phyloP scores from a whole-genome alignment of 2,888 invertebrate species.

The Latheticus oryzae region DNA sequence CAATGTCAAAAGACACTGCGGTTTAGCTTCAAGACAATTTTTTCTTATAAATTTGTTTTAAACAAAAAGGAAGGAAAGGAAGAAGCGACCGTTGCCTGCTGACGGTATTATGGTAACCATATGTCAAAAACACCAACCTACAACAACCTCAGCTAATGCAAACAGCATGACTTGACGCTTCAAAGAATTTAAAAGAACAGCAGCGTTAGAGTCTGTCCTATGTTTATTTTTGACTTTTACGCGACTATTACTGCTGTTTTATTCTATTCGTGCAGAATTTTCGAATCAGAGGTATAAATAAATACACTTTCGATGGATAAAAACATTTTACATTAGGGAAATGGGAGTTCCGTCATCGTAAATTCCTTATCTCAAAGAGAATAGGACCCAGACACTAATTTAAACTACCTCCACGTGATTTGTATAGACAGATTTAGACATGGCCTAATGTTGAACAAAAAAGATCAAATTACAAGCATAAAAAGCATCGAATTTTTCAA shows the following conservation, averaged over 20 bases:
- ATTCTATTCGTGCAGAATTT: constrained; percentile 21
- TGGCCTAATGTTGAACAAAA: too few relatives aligned
- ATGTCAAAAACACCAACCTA: constrained; percentile 47
- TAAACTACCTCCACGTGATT: too few relatives aligned
- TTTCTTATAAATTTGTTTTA: too few relatives aligned
- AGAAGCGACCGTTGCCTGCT: constrained; percentile 47
- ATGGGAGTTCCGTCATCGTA: too few relatives aligned
- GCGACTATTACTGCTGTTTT: constrained; percentile 26
- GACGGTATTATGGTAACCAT: constrained; percentile 51
- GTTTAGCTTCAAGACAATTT: constrained; percentile 19
- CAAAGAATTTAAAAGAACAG: constrained; percentile 30
- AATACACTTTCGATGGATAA: background rate
- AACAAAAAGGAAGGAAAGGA: constrained; percentile 42
- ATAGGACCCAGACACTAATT: too few relatives aligned
- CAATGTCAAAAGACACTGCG: constrained; percentile 22
- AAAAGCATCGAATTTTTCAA: too few relatives aligned
- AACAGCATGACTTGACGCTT: constrained; percentile 40
- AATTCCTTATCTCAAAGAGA: too few relatives aligned
- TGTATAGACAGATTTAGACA: too few relatives aligned
- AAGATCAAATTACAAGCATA: too few relatives aligned
- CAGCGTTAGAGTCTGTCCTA: constrained; percentile 29
- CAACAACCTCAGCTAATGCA: constrained; percentile 39
- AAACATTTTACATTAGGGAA: too few relatives aligned
- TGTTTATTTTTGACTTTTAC: constrained; percentile 38
- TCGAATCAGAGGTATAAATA: constrained; percentile 1